Percentiles rank a stretch among this genome's conserved stretches.
Conservation (phyloP, 2,888 invertebrate genomes). For the Dioctria linearis region DNA sequence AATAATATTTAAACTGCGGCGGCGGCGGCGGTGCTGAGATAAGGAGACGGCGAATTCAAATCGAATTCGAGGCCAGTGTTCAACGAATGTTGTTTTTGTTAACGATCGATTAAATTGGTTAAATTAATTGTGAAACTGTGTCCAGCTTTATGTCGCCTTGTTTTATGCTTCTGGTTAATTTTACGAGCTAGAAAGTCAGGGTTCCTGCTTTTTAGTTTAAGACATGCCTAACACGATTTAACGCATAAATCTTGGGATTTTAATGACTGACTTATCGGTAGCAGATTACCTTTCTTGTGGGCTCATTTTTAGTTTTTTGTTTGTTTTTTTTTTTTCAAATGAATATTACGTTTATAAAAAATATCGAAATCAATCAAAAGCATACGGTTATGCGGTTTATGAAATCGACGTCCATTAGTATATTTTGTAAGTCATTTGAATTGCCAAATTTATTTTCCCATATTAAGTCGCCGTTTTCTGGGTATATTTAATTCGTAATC, state of each 20-base stretch:
- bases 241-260: slow-evolving; percentile 35
- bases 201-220: slow-evolving; percentile 28
- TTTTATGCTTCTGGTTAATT: slow-evolving; percentile 52
- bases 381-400: no score
- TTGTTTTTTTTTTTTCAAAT: no score
- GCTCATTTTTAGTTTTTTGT: neutral
- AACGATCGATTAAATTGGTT: slow-evolving; percentile 33
- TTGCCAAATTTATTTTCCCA: no score
- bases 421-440: no score
- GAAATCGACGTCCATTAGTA: no score
- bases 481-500: no score
- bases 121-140: slow-evolving; percentile 55
- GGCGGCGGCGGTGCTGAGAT: neutral
- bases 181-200: slow-evolving; percentile 49
- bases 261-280: slow-evolving; percentile 38
- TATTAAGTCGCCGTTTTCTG: no score
- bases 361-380: no score
- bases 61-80: slow-evolving; percentile 7
- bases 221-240: slow-evolving; percentile 40
- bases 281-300: neutral
- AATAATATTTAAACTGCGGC: neutral
- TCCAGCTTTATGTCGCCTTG: slow-evolving; percentile 48
- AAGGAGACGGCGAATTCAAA: neutral
- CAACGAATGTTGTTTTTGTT: neutral
- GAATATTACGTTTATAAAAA: no score